Evolutionary conservation across 1,140 invertebrate genomes (phyloP).

Genomic region (Drosophila kepulauana): DNA sequence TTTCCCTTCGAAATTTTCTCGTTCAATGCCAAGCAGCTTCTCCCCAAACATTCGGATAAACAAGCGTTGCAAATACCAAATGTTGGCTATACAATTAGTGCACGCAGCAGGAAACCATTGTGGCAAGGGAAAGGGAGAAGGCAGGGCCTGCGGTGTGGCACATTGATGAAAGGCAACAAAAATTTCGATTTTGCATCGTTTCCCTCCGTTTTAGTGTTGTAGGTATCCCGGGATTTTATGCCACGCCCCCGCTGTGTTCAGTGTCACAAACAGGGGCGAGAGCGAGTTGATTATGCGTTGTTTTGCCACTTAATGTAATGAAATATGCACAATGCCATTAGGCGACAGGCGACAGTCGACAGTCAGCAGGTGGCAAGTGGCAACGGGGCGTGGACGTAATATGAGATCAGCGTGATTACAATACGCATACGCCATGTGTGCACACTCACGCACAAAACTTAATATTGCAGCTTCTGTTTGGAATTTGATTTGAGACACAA

Average conservation of each 20-base stretch:
- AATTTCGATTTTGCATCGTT: constrained; percentile 30
- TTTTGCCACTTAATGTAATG: constrained; percentile 83
- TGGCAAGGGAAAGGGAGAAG: not conserved
- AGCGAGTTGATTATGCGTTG: constrained; percentile 77
- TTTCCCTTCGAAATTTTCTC: too few relatives aligned
- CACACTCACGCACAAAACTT: constrained; percentile 33
- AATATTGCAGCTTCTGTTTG: constrained; percentile 20
- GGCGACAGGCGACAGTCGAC: constrained; percentile 19
- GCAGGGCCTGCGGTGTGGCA: not conserved
- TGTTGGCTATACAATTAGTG: constrained; percentile 70
- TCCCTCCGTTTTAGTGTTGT: not conserved
- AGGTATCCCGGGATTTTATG: constrained; percentile 1
- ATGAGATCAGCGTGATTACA: constrained; percentile 43
- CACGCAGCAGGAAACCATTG: constrained; percentile 43
- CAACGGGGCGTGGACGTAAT: constrained; percentile 10
- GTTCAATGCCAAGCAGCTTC: constrained; percentile 20
- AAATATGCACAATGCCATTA: constrained; percentile 82
- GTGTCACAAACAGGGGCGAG: constrained; percentile 43
- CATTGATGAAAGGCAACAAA: constrained; percentile 17
- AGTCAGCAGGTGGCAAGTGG: constrained; percentile 8
- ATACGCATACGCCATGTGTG: constrained; percentile 46
- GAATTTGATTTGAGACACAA: not conserved
- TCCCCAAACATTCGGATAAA: constrained; percentile 47
- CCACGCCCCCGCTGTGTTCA: constrained; percentile 27
- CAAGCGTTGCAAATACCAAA: constrained; percentile 63